A percentile compares a stretch with the other conserved stretches of the same genome.
Evolutionary conservation across 2,888 invertebrate species (phyloP).

Genomic region (Cheilosia vernalis): DNA sequence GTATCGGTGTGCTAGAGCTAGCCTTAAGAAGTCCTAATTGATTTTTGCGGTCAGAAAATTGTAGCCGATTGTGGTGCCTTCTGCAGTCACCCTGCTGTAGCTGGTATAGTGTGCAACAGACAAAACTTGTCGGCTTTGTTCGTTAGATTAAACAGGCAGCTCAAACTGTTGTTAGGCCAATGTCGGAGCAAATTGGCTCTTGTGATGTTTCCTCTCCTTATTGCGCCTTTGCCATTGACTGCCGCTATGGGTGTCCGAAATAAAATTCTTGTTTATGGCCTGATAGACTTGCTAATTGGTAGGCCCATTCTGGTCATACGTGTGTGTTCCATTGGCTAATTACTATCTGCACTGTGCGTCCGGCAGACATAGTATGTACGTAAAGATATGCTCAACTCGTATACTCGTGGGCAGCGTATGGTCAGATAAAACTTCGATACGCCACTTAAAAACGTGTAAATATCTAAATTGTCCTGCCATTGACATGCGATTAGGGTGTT

Average conservation of each 20-base stretch:
- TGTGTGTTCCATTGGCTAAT: slow-evolving; percentile 70
- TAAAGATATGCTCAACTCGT: background rate
- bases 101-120: slow-evolving; percentile 33
- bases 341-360: slow-evolving; percentile 51
- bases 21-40: slow-evolving; percentile 68
- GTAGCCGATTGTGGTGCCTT: slow-evolving; percentile 63
- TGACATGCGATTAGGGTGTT: slow-evolving; percentile 40
- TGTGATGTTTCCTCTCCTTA: slow-evolving; percentile 45
- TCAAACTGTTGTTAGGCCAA: slow-evolving; percentile 60
- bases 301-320: slow-evolving; percentile 62
- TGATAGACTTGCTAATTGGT: slow-evolving; percentile 74
- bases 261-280: slow-evolving; percentile 74
- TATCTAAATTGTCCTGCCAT: slow-evolving; percentile 60
- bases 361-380: slow-evolving; percentile 24
- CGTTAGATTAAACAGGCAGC: slow-evolving; percentile 61
- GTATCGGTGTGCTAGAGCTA: slow-evolving; percentile 39
- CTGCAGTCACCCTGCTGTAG: slow-evolving; percentile 3
- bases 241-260: slow-evolving; percentile 68
- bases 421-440: slow-evolving; percentile 32
- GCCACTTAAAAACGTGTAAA: slow-evolving; percentile 60
- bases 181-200: slow-evolving; percentile 66
- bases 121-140: slow-evolving; percentile 65
- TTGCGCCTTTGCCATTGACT: slow-evolving; percentile 7
- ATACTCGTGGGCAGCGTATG: background rate
- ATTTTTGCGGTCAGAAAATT: slow-evolving; percentile 72